A percentile compares a stretch with the other conserved stretches of the same genome.
Conservation (phyloP, 2,888 invertebrate genomes). For the Allophyes oxyacanthae region DNA sequence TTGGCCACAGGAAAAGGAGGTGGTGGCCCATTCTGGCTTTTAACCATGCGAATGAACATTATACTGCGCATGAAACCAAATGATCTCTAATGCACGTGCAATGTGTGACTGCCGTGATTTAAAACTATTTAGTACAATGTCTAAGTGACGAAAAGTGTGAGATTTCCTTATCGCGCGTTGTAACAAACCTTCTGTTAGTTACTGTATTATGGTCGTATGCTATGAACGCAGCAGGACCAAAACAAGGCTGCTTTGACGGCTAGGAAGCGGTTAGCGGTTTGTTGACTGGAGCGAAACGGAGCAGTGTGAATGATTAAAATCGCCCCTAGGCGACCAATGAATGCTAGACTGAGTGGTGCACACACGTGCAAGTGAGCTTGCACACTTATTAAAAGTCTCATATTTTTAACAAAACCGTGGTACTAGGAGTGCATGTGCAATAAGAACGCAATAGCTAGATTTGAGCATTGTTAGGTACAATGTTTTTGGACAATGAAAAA, state of each 20-base stretch:
- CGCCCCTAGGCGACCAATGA: conserved; percentile 24
- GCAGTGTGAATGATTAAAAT: conserved; percentile 41
- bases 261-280: conserved; percentile 21
- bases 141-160: no score
- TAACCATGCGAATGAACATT: no score
- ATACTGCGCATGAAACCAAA: no score
- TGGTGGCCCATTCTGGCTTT: no score
- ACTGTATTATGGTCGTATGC: neutral
- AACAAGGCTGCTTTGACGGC: conserved; percentile 14
- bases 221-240: conserved; percentile 9
- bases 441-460: no score
- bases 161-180: no score
- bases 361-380: conserved; percentile 7
- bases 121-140: no score
- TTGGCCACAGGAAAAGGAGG: no score
- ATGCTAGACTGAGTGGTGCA: conserved; percentile 24
- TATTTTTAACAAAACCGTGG: neutral
- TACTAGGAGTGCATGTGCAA: conserved; percentile 4
- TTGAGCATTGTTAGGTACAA: no score
- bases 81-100: no score
- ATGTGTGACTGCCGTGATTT: no score
- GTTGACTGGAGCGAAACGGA: conserved; percentile 26
- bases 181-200: conserved; percentile 1
- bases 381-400: neutral
- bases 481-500: no score